Conservation (phyloP, 2,113 vertebrate species). For the Grammomys surdaster region DNA sequence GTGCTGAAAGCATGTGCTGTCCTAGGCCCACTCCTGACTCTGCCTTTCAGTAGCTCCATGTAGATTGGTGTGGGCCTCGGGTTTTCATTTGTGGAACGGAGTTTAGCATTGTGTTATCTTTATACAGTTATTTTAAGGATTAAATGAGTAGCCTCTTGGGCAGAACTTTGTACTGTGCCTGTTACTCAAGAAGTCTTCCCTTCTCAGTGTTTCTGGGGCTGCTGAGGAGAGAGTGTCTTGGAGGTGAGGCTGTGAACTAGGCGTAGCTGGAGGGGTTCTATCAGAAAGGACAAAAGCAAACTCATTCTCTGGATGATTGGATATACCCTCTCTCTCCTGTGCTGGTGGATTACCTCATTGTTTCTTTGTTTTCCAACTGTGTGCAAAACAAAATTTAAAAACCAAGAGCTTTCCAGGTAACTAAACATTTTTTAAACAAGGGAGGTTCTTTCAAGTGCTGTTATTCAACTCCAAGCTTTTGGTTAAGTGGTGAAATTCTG, state of each 20-base stretch:
- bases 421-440: conserved; percentile 26
- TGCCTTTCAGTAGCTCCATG: neutral
- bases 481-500: conserved; percentile 69
- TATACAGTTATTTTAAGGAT: neutral
- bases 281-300: neutral
- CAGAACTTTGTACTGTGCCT: neutral
- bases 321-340: neutral
- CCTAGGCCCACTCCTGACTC: neutral
- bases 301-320: neutral
- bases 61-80: neutral
- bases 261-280: neutral
- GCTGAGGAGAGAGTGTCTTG: neutral
- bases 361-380: conserved; percentile 41
- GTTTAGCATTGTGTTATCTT: neutral
- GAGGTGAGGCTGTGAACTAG: neutral
- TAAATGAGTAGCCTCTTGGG: neutral
- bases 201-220: neutral
- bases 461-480: conserved; percentile 66
- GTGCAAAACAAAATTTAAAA: neutral
- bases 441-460: conserved; percentile 24
- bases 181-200: neutral
- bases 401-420: neutral
- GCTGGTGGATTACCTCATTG: neutral
- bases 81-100: neutral
- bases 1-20: neutral